A percentile compares a stretch with the other conserved stretches of the same genome.
Conservation (phyloP, 2,113 vertebrate genomes). For the Antechinus stuartii region DNA sequence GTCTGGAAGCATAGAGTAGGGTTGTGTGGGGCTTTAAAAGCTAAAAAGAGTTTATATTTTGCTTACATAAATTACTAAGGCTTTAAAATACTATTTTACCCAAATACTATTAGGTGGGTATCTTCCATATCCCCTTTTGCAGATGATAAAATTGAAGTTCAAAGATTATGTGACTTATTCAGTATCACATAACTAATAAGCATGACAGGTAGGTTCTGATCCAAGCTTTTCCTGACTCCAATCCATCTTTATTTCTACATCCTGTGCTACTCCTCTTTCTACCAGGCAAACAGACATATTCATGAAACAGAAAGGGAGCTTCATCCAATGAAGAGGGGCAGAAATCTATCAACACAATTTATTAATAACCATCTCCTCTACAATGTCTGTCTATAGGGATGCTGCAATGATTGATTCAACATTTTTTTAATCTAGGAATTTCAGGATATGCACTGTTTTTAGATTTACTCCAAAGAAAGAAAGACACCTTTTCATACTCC, state of each 20-base stretch:
- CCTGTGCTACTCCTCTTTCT: not conserved
- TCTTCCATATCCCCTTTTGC: not conserved
- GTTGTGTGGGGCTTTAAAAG: not conserved
- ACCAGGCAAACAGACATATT: not conserved
- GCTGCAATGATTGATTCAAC: slow-evolving; percentile 53
- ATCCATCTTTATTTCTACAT: not conserved
- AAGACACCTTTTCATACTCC: slow-evolving; percentile 15
- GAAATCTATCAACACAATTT: not conserved
- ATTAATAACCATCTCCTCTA: not conserved
- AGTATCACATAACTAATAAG: not conserved
- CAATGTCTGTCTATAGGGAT: not conserved
- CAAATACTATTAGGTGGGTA: not conserved
- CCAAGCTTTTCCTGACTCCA: not conserved
- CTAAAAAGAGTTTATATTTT: not conserved
- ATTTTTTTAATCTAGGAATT: slow-evolving; percentile 28
- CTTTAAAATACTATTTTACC: not conserved
- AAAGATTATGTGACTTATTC: not conserved
- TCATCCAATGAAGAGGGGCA: not conserved
- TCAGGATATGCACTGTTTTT: not conserved
- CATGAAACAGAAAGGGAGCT: not conserved
- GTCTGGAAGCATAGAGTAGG: not conserved
- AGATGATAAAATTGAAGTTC: not conserved
- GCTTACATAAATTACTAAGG: not conserved
- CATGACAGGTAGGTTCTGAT: not conserved
- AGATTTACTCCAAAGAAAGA: slow-evolving; percentile 15